Conservation (phyloP, 2,113 vertebrate species). For the Mystacornis crossleyi region DNA sequence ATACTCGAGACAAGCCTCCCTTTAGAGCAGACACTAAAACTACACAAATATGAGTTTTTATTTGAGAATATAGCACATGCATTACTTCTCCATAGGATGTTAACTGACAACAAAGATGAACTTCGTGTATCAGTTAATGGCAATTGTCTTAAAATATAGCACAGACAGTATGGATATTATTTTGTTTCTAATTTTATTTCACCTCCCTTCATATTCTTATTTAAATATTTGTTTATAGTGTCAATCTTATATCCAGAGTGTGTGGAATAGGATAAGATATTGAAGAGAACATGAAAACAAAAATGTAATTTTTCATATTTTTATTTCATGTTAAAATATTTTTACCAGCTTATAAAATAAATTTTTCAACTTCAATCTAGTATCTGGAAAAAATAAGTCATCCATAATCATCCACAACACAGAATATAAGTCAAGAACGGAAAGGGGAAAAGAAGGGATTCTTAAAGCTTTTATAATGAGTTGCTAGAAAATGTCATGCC, state of each 20-base stretch:
- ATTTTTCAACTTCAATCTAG: background rate
- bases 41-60: background rate
- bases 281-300: background rate
- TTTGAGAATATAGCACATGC: background rate
- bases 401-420: background rate
- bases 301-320: background rate
- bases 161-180: background rate
- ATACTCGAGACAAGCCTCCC: background rate
- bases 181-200: background rate
- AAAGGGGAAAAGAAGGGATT: background rate
- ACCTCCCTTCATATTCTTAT: background rate
- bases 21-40: background rate
- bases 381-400: background rate
- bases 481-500: background rate
- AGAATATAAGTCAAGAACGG: background rate
- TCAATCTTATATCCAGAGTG: background rate
- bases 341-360: background rate
- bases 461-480: background rate
- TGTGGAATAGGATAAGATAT: background rate
- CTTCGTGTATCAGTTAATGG: background rate
- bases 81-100: background rate
- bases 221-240: background rate
- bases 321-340: background rate
- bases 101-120: background rate
- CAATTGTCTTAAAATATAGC: background rate